A percentile compares a stretch with the other conserved stretches of the same genome.
Conservation (phyloP, 2,113 vertebrate genomes). For the Serilophus lunatus region DNA sequence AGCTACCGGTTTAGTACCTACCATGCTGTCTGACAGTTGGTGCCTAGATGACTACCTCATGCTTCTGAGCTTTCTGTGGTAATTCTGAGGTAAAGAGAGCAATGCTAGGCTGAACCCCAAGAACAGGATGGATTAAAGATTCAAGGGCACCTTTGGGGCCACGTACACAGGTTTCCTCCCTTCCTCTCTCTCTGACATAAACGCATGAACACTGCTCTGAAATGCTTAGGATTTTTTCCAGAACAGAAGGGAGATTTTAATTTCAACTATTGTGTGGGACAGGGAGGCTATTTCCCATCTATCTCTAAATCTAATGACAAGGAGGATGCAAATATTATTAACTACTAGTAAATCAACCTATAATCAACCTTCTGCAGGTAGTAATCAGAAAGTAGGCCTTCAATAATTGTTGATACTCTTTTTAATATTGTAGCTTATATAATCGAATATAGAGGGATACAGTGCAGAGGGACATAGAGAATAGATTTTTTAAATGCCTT, state of each 20-base stretch:
- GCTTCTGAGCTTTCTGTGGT: neutral
- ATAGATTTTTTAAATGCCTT: neutral
- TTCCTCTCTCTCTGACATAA: neutral
- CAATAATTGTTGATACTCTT: neutral
- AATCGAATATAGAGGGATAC: neutral
- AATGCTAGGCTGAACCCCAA: neutral
- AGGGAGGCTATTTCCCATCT: neutral
- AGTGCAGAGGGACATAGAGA: neutral
- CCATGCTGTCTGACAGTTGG: neutral
- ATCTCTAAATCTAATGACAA: neutral
- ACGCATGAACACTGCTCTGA: neutral
- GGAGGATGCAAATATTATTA: neutral
- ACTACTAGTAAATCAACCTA: neutral
- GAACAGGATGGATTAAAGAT: neutral
- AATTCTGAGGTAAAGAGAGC: neutral
- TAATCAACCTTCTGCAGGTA: neutral
- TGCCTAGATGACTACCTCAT: no score
- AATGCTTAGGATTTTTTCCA: neutral
- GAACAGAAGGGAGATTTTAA: neutral
- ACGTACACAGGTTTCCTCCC: neutral
- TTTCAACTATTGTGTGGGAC: neutral
- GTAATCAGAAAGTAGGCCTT: neutral
- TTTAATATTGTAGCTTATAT: neutral
- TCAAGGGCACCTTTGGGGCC: neutral
- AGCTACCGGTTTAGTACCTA: neutral